Evolutionary conservation across 2,113 vertebrate genomes (phyloP).

Genomic region (Neotoma lepida): DNA sequence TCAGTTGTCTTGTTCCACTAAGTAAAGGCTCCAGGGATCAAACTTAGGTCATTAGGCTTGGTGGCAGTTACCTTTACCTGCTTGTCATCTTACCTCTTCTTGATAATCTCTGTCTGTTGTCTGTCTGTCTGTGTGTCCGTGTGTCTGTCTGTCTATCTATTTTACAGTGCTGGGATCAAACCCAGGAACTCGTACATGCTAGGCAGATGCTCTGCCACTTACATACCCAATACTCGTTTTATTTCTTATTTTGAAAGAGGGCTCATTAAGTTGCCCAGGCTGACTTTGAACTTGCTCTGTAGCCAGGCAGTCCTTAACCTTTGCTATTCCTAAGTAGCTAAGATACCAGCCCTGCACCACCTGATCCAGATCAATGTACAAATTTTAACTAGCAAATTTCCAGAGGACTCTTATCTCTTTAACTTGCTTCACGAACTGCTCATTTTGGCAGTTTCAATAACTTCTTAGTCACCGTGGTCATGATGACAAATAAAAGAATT

Average conservation of each 20-base stretch:
- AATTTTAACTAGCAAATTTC: conserved; percentile 42
- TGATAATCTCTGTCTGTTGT: not conserved
- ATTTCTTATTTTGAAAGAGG: not conserved
- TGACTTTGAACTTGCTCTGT: not conserved
- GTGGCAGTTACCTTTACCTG: not conserved
- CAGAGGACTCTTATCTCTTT: not conserved
- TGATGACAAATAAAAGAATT: conserved; percentile 36
- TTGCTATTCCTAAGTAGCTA: not conserved
- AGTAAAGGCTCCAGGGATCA: not conserved
- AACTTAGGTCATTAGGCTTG: not conserved
- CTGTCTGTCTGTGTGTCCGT: not conserved
- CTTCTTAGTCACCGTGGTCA: conserved; percentile 16
- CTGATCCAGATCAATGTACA: not conserved
- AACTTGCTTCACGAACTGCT: conserved; percentile 26
- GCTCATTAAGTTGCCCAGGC: not conserved
- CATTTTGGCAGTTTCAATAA: conserved; percentile 27
- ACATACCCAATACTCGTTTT: not conserved
- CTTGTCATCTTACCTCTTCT: not conserved
- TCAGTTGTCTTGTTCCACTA: not conserved
- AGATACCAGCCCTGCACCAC: not conserved
- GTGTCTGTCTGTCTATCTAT: not conserved
- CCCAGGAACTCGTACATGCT: not conserved
- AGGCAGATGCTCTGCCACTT: not conserved
- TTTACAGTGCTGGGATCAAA: not conserved
- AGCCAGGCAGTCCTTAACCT: not conserved